Evolutionary conservation across 2,888 invertebrate species (phyloP).

Genomic region (Polydrusus tereticollis): DNA sequence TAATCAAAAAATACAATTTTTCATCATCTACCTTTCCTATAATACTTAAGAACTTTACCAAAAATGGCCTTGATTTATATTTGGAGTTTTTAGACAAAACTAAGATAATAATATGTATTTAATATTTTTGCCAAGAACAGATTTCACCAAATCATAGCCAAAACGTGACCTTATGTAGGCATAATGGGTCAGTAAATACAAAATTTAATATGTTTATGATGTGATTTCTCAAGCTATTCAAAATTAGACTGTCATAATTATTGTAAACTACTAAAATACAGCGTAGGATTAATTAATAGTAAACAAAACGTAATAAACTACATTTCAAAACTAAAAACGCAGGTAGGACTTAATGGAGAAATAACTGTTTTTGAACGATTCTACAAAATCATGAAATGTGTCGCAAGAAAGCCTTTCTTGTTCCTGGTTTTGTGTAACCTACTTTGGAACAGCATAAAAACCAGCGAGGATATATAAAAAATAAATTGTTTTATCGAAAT

Average conservation of each 20-base stretch:
- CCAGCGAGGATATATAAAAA: conserved; percentile 49
- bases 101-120: not conserved
- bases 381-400: conserved; percentile 54
- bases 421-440: conserved; percentile 63
- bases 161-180: too few species aligned
- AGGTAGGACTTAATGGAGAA: not conserved
- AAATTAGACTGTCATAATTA: not conserved
- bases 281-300: conserved; percentile 12
- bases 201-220: not conserved
- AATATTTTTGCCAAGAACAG: not conserved
- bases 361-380: conserved; percentile 10
- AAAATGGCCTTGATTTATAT: too few species aligned
- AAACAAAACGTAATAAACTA: conserved; percentile 19
- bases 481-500: conserved; percentile 48
- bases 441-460: conserved; percentile 62
- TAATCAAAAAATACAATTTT: too few species aligned
- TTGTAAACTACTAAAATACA: conserved; percentile 8
- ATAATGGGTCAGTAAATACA: too few species aligned
- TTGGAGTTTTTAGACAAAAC: not conserved
- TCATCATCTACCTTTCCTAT: too few species aligned
- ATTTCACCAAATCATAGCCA: not conserved
- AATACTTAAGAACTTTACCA: too few species aligned
- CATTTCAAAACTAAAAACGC: conserved; percentile 20
- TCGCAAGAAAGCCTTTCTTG: conserved; percentile 55
- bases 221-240: not conserved